phyloP scores from a whole-genome alignment of 2,797 vertebrate genomes.

The Eremophila alpestris region DNA sequence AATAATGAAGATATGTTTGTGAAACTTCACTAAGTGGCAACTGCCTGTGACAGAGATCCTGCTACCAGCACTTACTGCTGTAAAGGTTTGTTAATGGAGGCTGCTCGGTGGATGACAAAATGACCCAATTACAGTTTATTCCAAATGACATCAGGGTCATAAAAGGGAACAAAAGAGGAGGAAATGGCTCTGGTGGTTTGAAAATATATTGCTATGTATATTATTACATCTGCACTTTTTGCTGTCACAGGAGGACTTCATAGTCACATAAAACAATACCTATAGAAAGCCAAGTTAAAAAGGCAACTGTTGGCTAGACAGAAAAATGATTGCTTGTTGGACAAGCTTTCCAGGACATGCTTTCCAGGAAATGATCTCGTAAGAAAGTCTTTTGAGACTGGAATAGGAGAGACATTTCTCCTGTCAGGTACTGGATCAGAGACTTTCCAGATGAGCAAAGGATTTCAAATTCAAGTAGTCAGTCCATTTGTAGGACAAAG shows the following conservation, averaged over 20 bases:
- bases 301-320: not conserved
- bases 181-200: constrained; percentile 24
- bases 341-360: not conserved
- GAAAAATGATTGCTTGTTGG: not conserved
- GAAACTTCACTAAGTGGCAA: constrained; percentile 80
- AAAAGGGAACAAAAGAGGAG: constrained; percentile 61
- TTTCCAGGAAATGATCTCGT: not conserved
- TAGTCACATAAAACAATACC: not conserved
- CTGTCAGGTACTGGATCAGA: not conserved
- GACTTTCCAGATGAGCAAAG: not conserved
- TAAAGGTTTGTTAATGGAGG: constrained; percentile 49
- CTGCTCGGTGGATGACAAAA: constrained; percentile 48
- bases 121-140: constrained; percentile 61
- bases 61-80: constrained; percentile 18
- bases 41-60: constrained; percentile 75
- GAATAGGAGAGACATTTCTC: not conserved
- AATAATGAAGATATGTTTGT: constrained; percentile 78
- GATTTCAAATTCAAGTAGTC: constrained; percentile 21
- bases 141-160: constrained; percentile 46
- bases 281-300: not conserved
- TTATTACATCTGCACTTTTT: not conserved
- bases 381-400: not conserved
- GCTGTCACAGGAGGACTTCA: not conserved
- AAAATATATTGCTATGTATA: not conserved
- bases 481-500: not conserved